A percentile compares a stretch with the other conserved stretches of the same genome.
Conservation (phyloP, 2,113 vertebrate species). For the Lagopus leucura region DNA sequence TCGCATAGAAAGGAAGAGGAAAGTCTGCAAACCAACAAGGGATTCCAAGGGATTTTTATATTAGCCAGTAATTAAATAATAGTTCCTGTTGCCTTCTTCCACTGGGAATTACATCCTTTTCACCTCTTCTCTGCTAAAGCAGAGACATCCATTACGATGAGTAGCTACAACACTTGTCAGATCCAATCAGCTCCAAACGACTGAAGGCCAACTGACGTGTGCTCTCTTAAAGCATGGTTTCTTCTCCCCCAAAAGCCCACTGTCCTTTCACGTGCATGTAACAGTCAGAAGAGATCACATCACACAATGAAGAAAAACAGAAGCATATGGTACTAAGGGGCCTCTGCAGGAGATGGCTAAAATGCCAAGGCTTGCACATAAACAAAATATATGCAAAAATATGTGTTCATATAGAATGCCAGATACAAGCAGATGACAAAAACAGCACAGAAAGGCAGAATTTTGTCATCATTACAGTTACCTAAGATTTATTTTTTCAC, state of each 20-base stretch:
- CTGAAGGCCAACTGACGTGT: conserved; percentile 83
- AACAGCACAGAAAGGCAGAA: conserved; percentile 39
- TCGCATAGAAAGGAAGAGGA: conserved; percentile 78
- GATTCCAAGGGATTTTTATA: conserved; percentile 76
- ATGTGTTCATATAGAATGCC: conserved; percentile 61
- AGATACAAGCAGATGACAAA: conserved; percentile 65
- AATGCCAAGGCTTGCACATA: conserved; percentile 76
- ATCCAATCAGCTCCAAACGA: conserved; percentile 84
- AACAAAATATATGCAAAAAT: conserved; percentile 80
- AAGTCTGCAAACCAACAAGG: conserved; percentile 72
- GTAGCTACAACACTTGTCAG: conserved; percentile 93
- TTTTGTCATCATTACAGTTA: conserved; percentile 24
- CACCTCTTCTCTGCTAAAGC: conserved; percentile 80
- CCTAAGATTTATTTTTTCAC: neutral
- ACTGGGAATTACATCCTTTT: conserved; percentile 85
- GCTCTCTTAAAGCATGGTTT: conserved; percentile 81
- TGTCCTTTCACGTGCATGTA: conserved; percentile 85
- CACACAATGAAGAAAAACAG: conserved; percentile 85
- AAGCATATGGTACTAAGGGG: conserved; percentile 86
- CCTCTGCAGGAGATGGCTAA: conserved; percentile 80
- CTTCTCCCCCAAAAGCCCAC: conserved; percentile 80
- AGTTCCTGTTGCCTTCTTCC: conserved; percentile 82
- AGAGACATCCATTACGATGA: conserved; percentile 88
- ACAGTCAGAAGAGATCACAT: conserved; percentile 89
- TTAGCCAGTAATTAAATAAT: conserved; percentile 87